Conservation (phyloP, 2,113 vertebrate genomes). For the Scomber colias region DNA sequence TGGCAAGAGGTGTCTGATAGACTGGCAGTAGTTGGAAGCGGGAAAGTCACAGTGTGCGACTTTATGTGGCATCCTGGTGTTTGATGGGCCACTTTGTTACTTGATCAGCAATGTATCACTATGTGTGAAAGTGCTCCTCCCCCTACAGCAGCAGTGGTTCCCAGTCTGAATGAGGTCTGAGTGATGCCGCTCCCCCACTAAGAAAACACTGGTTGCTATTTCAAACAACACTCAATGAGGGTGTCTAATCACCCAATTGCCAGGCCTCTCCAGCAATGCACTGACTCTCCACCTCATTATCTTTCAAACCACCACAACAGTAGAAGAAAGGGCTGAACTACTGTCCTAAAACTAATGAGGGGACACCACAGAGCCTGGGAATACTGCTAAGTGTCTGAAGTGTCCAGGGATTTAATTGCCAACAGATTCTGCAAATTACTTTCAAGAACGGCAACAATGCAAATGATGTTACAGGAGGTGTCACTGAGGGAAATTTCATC, state of each 20-base stretch:
- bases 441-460: neutral
- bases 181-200: conserved; percentile 71
- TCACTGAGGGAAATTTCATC: neutral
- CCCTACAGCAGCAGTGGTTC: conserved; percentile 50
- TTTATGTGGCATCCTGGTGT: conserved; percentile 82
- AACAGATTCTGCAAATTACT: conserved; percentile 17
- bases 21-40: conserved; percentile 46
- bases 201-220: conserved; percentile 76
- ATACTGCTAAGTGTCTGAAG: conserved; percentile 17
- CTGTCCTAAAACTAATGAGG: conserved; percentile 67
- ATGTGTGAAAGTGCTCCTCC: conserved; percentile 76
- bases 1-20: conserved; percentile 21
- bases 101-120: conserved; percentile 83
- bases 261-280: conserved; percentile 54
- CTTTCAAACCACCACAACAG: conserved; percentile 47
- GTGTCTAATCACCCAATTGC: conserved; percentile 80
- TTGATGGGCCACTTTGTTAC: conserved; percentile 83
- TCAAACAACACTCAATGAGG: conserved; percentile 81
- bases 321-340: conserved; percentile 48
- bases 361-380: conserved; percentile 43
- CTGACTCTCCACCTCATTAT: conserved; percentile 69
- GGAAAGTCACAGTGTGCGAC: conserved; percentile 69
- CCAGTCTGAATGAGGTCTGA: conserved; percentile 65
- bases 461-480: conserved; percentile 1
- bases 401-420: conserved; percentile 24